These are phyloP conservation scores for Hipparchia semele DNA, from an alignment of 2,888 invertebrate genomes.

Conservation along the genomic window DNA sequence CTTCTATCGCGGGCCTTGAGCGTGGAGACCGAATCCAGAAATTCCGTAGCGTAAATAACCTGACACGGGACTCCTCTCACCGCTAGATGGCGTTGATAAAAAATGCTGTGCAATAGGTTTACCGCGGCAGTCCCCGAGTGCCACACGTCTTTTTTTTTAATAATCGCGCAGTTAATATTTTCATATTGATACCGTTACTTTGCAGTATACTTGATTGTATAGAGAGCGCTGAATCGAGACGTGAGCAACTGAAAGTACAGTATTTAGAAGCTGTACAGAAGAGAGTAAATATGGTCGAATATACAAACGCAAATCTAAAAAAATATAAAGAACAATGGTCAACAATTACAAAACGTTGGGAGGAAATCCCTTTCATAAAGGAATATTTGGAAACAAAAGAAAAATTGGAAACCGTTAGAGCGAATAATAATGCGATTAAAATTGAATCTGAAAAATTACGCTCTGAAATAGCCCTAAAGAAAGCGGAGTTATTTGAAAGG, in stretches of 20 bases:
- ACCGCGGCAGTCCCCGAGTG: too few relatives aligned
- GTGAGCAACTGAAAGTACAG: slow-evolving; percentile 64
- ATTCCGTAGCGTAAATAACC: too few relatives aligned
- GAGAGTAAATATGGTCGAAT: slow-evolving; percentile 52
- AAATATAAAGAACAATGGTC: slow-evolving; percentile 68
- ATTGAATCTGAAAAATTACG: slow-evolving; percentile 48
- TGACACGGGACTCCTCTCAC: too few relatives aligned
- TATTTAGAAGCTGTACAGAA: slow-evolving; percentile 56
- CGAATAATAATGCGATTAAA: slow-evolving; percentile 49
- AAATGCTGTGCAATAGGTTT: too few relatives aligned
- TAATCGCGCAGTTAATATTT: too few relatives aligned
- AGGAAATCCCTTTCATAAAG: slow-evolving; percentile 65
- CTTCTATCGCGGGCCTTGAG: too few relatives aligned
- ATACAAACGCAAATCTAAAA: slow-evolving; percentile 54
- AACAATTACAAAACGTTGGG: slow-evolving; percentile 56
- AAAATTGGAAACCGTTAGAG: slow-evolving; percentile 47
- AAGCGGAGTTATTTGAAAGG: slow-evolving; percentile 27
- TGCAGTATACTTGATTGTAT: slow-evolving; percentile 56
- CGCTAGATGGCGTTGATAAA: too few relatives aligned
- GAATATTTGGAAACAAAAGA: slow-evolving; percentile 51
- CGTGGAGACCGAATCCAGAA: too few relatives aligned
- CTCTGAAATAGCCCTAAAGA: slow-evolving; percentile 48
- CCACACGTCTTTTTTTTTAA: too few relatives aligned
- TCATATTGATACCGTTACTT: slow-evolving; percentile 24
- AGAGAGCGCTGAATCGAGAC: slow-evolving; percentile 59